Percentiles rank a stretch among this genome's conserved stretches.
Evolutionary conservation across 1,140 invertebrate genomes (phyloP).

Genomic region (Linepithema humile): DNA sequence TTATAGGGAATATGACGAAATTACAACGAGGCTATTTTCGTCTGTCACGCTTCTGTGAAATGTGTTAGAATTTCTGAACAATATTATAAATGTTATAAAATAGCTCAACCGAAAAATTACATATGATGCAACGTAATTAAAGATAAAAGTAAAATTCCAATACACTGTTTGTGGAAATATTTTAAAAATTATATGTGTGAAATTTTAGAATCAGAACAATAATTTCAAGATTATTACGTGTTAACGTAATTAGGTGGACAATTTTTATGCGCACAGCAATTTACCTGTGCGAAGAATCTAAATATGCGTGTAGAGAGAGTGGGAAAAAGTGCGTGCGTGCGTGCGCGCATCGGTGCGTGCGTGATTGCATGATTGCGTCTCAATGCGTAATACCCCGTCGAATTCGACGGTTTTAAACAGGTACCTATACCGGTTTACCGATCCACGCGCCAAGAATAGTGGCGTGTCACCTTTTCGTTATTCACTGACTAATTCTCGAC

Average conservation of each 20-base stretch:
- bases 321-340: background rate
- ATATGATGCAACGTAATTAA: background rate
- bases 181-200: background rate
- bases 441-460: conserved; percentile 60
- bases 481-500: conserved; percentile 40
- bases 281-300: conserved; percentile 40
- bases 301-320: conserved; percentile 34
- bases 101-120: background rate
- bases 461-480: conserved; percentile 64
- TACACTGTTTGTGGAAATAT: background rate
- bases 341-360: conserved; percentile 14
- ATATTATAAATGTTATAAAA: background rate
- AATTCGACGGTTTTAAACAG: conserved; percentile 61
- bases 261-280: conserved; percentile 51
- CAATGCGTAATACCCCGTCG: conserved; percentile 17
- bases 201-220: background rate
- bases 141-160: background rate
- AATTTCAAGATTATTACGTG: background rate
- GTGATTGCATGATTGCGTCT: conserved; percentile 35
- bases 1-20: conserved; percentile 6
- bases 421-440: conserved; percentile 46
- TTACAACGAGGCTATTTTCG: background rate
- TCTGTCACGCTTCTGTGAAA: background rate
- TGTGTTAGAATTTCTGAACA: background rate
- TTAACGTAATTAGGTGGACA: conserved; percentile 42